phyloP scores from a whole-genome alignment of 2,797 vertebrate genomes.

The Furcifer pardalis region DNA sequence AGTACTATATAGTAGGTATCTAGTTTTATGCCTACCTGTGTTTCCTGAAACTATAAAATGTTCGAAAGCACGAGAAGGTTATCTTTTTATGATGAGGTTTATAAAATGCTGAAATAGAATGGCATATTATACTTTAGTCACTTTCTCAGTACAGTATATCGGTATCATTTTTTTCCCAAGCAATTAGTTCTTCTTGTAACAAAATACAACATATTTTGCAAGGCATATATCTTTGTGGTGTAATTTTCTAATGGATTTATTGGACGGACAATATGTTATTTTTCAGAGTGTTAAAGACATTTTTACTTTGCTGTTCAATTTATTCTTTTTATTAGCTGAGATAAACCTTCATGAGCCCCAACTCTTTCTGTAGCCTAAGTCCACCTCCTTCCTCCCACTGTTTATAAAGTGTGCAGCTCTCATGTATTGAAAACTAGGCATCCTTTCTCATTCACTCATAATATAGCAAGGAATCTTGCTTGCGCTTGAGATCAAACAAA shows the following conservation, averaged over 20 bases:
- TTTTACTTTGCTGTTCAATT: constrained; percentile 46
- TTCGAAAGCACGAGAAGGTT: neutral
- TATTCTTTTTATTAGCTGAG: constrained; percentile 56
- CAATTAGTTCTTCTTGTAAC: neutral
- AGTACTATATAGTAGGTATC: neutral
- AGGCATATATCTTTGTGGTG: neutral
- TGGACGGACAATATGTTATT: neutral
- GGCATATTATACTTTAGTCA: neutral
- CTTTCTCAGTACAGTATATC: too few species aligned
- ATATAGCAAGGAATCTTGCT: neutral
- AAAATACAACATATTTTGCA: neutral
- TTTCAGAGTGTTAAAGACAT: neutral
- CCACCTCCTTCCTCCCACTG: neutral
- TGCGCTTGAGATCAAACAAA: neutral
- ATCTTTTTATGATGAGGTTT: neutral
- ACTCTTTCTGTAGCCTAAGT: constrained; percentile 39
- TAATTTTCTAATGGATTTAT: neutral
- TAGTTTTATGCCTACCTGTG: neutral
- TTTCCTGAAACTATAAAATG: neutral
- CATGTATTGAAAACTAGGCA: neutral
- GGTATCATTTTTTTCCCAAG: neutral
- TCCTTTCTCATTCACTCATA: neutral
- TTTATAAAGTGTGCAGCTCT: neutral
- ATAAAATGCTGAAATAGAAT: neutral
- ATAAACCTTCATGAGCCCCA: constrained; percentile 58